Conservation (phyloP, 2,113 vertebrate species). For the Hypomesus transpacificus region DNA sequence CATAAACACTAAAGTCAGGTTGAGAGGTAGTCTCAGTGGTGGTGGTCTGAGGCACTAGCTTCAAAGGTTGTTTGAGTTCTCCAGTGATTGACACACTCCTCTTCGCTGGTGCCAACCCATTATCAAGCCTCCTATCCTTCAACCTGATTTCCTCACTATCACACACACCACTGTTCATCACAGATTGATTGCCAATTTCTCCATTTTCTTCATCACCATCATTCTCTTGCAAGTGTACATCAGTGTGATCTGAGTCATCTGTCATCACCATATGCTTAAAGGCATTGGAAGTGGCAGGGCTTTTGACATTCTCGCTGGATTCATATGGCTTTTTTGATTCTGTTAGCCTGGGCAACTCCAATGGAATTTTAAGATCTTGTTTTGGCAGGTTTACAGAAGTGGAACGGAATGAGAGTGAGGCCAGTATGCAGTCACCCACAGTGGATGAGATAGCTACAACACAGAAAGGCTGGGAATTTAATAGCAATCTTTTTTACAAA, state of each 20-base stretch:
- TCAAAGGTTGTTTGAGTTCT: not conserved
- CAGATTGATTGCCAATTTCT: not conserved
- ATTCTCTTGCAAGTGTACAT: not conserved
- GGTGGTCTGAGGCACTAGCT: not conserved
- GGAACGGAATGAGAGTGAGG: constrained; percentile 58
- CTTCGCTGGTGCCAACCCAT: not conserved
- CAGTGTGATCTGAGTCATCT: constrained; percentile 34
- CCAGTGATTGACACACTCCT: not conserved
- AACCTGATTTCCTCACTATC: not conserved
- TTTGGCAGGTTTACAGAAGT: constrained; percentile 41
- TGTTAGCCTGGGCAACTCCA: constrained; percentile 14
- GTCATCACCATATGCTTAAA: constrained; percentile 47
- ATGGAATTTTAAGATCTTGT: not conserved
- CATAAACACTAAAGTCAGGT: not conserved
- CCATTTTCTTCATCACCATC: not conserved
- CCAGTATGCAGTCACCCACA: constrained; percentile 64
- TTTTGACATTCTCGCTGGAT: constrained; percentile 10
- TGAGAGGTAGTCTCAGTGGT: constrained; percentile 30
- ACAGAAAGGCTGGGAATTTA: not conserved
- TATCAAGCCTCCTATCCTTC: not conserved
- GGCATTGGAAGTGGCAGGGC: constrained; percentile 38
- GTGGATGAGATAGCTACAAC: constrained; percentile 60
- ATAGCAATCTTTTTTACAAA: not conserved
- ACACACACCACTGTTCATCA: not conserved
- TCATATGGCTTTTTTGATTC: not conserved